phyloP scores from a whole-genome alignment of 2,113 vertebrate genomes.

The Sminthopsis crassicaudata region DNA sequence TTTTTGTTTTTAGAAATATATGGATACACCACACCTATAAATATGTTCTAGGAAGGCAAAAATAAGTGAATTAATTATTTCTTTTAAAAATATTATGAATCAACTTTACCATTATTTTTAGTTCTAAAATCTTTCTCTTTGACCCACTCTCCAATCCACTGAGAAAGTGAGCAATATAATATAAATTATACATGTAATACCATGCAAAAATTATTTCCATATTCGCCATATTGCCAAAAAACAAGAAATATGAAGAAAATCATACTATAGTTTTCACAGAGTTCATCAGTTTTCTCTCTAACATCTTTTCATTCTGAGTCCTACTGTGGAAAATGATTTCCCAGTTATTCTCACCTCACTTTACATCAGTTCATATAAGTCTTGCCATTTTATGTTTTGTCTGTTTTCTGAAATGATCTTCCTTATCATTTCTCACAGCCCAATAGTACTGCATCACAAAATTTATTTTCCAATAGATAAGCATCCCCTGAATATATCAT shows the following conservation, averaged over 20 bases:
- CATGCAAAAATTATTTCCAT: not conserved
- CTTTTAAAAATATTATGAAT: not conserved
- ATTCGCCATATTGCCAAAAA: not conserved
- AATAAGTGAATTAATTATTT: not conserved
- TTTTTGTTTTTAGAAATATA: too few relatives aligned
- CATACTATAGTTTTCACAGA: not conserved
- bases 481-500: not conserved
- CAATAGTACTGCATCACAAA: not conserved
- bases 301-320: not conserved
- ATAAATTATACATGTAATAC: not conserved
- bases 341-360: not conserved
- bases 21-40: too few relatives aligned
- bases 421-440: not conserved
- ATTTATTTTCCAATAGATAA: not conserved
- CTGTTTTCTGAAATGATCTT: not conserved
- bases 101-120: not conserved
- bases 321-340: not conserved
- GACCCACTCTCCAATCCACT: too few relatives aligned
- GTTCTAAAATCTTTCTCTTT: not conserved
- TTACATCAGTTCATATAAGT: not conserved
- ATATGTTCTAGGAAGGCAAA: not conserved
- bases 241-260: not conserved
- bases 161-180: not conserved
- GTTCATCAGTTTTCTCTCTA: not conserved
- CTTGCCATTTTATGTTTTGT: not conserved